Evolutionary conservation across 2,888 invertebrate genomes (phyloP).

Genomic region (Strigamia maritima): DNA sequence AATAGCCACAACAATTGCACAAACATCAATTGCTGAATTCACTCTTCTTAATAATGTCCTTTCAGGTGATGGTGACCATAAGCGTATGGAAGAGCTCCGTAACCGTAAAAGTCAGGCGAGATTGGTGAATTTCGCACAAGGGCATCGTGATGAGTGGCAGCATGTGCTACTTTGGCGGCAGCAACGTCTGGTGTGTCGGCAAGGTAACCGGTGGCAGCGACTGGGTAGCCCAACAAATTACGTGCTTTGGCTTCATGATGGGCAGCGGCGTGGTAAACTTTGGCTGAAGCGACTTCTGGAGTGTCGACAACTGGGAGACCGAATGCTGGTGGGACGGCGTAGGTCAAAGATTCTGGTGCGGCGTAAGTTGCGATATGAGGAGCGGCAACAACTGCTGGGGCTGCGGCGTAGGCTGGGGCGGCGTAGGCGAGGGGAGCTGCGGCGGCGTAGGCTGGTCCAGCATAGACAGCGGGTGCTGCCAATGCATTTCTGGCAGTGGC

Average conservation of each 20-base stretch:
- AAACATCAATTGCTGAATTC: no score
- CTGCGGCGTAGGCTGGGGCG: not conserved
- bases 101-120: not conserved
- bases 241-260: constrained; percentile 4
- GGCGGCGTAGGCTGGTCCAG: not conserved
- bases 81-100: not conserved
- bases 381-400: not conserved
- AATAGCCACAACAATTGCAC: no score
- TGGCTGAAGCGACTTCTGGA: not conserved
- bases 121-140: not conserved
- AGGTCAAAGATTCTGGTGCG: not conserved
- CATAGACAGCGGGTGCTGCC: not conserved
- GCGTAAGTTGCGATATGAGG: not conserved
- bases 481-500: not conserved
- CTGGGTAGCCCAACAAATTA: not conserved
- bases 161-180: constrained; percentile 1
- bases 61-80: not conserved
- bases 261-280: constrained; percentile 7
- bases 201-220: constrained; percentile 1
- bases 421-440: not conserved
- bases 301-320: constrained; percentile 7
- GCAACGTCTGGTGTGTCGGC: not conserved
- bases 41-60: not conserved
- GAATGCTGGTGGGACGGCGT: constrained; percentile 3
- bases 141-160: not conserved